These are phyloP conservation scores for Scolopax rusticola DNA, from an alignment of 2,797 vertebrate genomes.

Conservation along the genomic window DNA sequence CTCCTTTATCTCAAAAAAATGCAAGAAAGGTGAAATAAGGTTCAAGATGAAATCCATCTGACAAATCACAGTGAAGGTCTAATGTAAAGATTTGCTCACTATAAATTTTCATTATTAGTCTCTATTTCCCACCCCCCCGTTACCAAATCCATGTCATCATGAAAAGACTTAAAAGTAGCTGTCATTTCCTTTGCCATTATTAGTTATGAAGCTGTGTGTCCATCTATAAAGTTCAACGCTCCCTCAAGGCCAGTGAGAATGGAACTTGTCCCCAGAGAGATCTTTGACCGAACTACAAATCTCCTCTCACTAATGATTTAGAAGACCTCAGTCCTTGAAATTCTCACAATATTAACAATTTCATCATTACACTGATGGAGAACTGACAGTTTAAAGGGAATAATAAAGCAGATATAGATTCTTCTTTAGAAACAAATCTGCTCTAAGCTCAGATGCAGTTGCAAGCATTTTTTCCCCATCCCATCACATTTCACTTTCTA, in stretches of 20 bases:
- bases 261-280: neutral
- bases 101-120: slow-evolving; percentile 16
- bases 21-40: neutral
- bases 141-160: neutral
- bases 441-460: neutral
- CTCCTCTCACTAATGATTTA: neutral
- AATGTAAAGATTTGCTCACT: slow-evolving; percentile 30
- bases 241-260: neutral
- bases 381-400: neutral
- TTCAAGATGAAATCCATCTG: slow-evolving; percentile 50
- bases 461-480: neutral
- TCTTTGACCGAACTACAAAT: neutral
- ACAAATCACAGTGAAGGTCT: neutral
- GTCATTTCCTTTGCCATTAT: neutral
- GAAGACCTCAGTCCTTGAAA: neutral
- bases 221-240: neutral
- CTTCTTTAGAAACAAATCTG: neutral
- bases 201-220: neutral
- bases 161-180: neutral
- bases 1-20: neutral
- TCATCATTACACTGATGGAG: neutral
- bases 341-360: neutral
- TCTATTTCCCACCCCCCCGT: neutral
- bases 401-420: too few species aligned
- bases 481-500: rapidly evolving